Conservation (phyloP, 1,140 invertebrate genomes). For the Rhynchophorus ferrugineus region DNA sequence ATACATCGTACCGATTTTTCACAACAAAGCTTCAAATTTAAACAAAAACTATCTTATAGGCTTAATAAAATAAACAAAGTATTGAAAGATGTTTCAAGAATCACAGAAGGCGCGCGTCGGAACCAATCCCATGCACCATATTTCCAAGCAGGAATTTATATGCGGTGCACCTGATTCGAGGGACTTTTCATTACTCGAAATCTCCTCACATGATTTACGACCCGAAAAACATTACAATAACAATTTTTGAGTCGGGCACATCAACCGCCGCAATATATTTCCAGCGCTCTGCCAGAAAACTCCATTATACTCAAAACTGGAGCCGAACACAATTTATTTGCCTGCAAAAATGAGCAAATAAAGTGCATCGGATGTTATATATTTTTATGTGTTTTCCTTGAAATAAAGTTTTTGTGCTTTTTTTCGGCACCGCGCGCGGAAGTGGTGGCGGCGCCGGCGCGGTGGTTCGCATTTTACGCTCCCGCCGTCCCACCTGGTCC, state of each 20-base stretch:
- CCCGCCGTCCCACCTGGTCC: conserved; percentile 7
- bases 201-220: conserved; percentile 19
- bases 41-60: too few relatives aligned
- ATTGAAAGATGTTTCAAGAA: too few relatives aligned
- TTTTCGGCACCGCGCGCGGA: conserved; percentile 22
- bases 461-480: conserved; percentile 24
- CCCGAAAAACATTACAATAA: conserved; percentile 25
- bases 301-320: conserved; percentile 32
- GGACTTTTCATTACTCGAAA: conserved; percentile 18
- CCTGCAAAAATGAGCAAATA: conserved; percentile 36
- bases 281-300: conserved; percentile 22
- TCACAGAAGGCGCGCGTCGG: too few relatives aligned
- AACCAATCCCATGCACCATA: too few relatives aligned
- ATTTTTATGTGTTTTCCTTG: conserved; percentile 41
- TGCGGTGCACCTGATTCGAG: conserved; percentile 1
- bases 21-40: too few relatives aligned
- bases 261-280: conserved; percentile 27
- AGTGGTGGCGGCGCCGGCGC: conserved; percentile 22
- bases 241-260: conserved; percentile 26
- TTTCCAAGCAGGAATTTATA: too few relatives aligned
- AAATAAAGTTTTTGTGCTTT: conserved; percentile 36
- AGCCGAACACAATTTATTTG: conserved; percentile 32
- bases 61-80: too few relatives aligned
- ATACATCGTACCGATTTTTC: too few relatives aligned
- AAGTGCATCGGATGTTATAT: conserved; percentile 39